Percentiles rank a stretch among this genome's conserved stretches.
These are phyloP conservation scores for Craterocephalus amniculus DNA, from an alignment of 2,797 vertebrate species.

Conservation along the genomic window DNA sequence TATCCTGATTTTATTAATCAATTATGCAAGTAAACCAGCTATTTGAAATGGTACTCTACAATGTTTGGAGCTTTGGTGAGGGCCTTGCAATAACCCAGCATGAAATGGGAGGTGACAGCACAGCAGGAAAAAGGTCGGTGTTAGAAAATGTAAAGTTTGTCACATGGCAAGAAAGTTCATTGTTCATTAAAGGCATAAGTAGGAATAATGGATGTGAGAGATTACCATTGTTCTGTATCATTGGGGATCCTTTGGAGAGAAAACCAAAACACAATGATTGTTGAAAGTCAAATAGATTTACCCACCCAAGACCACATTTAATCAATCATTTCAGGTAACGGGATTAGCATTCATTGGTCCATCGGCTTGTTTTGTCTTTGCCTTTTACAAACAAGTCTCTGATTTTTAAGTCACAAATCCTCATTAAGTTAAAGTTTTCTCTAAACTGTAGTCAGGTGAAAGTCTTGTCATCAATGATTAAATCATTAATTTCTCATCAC, in stretches of 20 bases:
- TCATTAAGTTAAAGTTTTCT: conserved; percentile 54
- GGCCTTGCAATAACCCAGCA: conserved; percentile 56
- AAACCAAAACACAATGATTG: conserved; percentile 85
- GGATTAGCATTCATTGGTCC: conserved; percentile 76
- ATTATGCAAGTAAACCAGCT: conserved; percentile 8
- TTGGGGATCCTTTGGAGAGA: conserved; percentile 83
- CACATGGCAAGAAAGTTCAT: conserved; percentile 76
- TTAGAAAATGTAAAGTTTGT: conserved; percentile 78
- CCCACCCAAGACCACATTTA: conserved; percentile 76
- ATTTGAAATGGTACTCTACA: conserved; percentile 25
- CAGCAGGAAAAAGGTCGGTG: conserved; percentile 76
- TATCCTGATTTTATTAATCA: conserved; percentile 23
- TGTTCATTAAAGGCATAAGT: conserved; percentile 77
- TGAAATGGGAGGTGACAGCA: conserved; percentile 72
- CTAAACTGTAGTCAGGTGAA: conserved; percentile 27
- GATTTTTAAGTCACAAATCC: conserved; percentile 60
- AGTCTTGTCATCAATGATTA: conserved; percentile 37
- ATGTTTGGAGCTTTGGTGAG: conserved; percentile 25
- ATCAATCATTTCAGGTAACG: conserved; percentile 73
- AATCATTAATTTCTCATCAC: conserved; percentile 47
- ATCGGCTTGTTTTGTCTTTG: conserved; percentile 58
- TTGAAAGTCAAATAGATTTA: conserved; percentile 77
- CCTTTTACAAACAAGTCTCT: conserved; percentile 39
- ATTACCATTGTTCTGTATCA: conserved; percentile 86
- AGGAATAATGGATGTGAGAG: conserved; percentile 78